Percentiles rank a stretch among this genome's conserved stretches.
These are phyloP conservation scores for Fistularia tabacaria DNA, from an alignment of 2,797 vertebrate genomes.

Conservation along the genomic window DNA sequence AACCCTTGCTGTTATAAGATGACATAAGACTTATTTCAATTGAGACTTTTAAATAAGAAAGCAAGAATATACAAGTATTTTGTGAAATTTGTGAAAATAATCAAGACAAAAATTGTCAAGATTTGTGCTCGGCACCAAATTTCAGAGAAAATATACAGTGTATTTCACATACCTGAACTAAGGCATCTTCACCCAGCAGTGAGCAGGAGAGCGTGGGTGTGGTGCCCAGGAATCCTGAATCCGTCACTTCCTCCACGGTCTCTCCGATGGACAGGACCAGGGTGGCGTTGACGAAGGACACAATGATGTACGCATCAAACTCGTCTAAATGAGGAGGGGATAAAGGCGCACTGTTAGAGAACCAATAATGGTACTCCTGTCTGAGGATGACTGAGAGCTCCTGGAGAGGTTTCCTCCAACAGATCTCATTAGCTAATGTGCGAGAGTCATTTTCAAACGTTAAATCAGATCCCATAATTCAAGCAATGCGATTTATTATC, in stretches of 20 bases:
- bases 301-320: conserved; percentile 98
- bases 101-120: no score
- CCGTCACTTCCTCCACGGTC: conserved; percentile 98
- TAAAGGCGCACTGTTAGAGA: neutral
- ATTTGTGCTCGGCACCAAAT: neutral
- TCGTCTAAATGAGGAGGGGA: conserved; percentile 77
- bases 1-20: no score
- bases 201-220: conserved; percentile 98
- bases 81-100: no score
- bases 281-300: conserved; percentile 98
- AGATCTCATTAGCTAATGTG: no score
- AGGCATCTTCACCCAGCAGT: conserved; percentile 91
- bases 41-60: no score
- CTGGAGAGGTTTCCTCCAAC: no score
- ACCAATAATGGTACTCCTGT: neutral
- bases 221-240: conserved; percentile 95
- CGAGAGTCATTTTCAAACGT: no score
- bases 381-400: no score
- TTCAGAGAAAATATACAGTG: neutral
- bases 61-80: no score
- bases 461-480: no score
- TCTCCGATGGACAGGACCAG: conserved; percentile 96
- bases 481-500: no score
- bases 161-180: conserved; percentile 86
- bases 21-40: no score